Percentiles rank a stretch among this genome's conserved stretches.
phyloP scores from a whole-genome alignment of 2,797 vertebrate genomes.

The Aratinga solstitialis region DNA sequence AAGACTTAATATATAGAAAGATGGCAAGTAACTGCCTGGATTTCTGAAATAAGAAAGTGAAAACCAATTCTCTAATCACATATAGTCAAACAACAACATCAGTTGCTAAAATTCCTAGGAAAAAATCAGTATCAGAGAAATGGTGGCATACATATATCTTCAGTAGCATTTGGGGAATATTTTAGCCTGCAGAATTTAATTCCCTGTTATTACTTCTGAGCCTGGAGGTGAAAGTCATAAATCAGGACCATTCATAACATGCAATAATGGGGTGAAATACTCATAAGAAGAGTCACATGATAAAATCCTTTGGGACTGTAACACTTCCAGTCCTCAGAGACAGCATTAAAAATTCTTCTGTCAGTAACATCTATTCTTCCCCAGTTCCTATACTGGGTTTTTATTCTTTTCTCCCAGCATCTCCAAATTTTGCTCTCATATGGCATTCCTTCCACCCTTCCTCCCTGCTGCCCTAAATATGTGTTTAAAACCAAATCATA shows the following conservation, averaged over 20 bases:
- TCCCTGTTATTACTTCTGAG: constrained; percentile 58
- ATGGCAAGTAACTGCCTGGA: constrained; percentile 13
- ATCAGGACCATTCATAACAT: constrained; percentile 35
- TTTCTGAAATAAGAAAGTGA: constrained; percentile 35
- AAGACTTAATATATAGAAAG: constrained; percentile 27
- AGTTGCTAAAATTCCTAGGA: background rate
- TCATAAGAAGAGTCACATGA: constrained; percentile 28
- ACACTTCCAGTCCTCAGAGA: constrained; percentile 7
- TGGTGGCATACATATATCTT: background rate
- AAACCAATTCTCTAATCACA: constrained; percentile 17
- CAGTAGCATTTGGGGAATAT: constrained; percentile 35
- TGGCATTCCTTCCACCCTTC: background rate
- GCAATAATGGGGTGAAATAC: constrained; percentile 44
- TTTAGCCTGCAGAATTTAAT: constrained; percentile 51
- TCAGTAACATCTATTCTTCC: background rate
- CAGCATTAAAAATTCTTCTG: background rate
- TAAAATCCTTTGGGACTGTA: constrained; percentile 17
- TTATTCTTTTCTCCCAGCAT: background rate
- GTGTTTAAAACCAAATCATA: constrained; percentile 22
- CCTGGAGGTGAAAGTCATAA: constrained; percentile 45
- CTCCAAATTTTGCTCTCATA: background rate
- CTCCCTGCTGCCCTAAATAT: constrained; percentile 16
- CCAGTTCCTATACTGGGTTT: background rate
- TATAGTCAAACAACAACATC: constrained; percentile 30
- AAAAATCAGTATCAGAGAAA: background rate